Evolutionary conservation across 2,888 invertebrate genomes (phyloP).

Genomic region (Megamerina dolium): DNA sequence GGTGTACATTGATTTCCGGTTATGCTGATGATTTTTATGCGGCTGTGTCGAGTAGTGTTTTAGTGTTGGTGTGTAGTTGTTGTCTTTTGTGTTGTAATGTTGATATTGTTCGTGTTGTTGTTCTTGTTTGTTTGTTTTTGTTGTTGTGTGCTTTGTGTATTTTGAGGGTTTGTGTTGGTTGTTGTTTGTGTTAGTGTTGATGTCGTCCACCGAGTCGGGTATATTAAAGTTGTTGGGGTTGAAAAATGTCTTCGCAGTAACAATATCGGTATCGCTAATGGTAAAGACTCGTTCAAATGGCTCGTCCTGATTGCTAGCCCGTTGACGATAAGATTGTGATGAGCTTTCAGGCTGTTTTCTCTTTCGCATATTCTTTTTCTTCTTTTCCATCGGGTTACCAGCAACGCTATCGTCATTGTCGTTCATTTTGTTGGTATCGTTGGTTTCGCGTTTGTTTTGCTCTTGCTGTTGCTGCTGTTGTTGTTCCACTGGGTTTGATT

Average conservation of each 20-base stretch:
- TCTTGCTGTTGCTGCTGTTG: neutral
- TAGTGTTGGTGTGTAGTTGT: conserved; percentile 5
- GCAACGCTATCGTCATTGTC: too few species aligned
- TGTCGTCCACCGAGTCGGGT: too few species aligned
- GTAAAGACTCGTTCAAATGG: conserved; percentile 6
- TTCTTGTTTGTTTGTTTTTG: conserved; percentile 2
- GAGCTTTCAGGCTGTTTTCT: too few species aligned
- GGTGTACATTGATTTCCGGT: too few species aligned
- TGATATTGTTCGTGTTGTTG: conserved; percentile 1
- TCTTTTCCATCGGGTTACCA: too few species aligned
- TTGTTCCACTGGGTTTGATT: neutral
- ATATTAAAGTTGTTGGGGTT: conserved; percentile 4
- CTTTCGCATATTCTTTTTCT: too few species aligned
- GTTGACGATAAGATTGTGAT: too few species aligned
- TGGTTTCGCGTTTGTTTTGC: neutral
- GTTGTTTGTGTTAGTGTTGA: conserved; percentile 6
- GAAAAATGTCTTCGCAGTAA: conserved; percentile 1
- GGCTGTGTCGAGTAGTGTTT: too few species aligned
- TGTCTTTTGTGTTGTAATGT: neutral
- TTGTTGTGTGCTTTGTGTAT: conserved; percentile 2
- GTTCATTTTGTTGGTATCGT: neutral
- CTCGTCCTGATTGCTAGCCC: neutral
- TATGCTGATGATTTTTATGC: too few species aligned
- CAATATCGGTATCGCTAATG: neutral
- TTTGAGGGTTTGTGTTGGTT: conserved; percentile 11